phyloP scores from a whole-genome alignment of 1,140 invertebrate species.

The Nymphalis io region DNA sequence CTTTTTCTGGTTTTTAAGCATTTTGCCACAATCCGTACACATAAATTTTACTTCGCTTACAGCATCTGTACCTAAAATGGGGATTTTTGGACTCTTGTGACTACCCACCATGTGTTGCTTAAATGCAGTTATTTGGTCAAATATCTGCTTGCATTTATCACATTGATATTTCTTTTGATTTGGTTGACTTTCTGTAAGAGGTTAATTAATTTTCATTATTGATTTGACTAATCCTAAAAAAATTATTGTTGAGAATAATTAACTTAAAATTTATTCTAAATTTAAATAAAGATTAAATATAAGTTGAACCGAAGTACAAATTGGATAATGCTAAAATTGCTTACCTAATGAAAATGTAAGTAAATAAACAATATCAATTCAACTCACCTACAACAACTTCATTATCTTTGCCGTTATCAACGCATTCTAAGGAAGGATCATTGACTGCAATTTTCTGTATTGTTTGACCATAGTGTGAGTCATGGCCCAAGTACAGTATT shows the following conservation, averaged over 20 bases:
- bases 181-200: constrained; percentile 34
- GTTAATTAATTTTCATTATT: not conserved
- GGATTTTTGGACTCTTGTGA: constrained; percentile 44
- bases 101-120: constrained; percentile 59
- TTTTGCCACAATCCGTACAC: constrained; percentile 67
- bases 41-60: constrained; percentile 50
- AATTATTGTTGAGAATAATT: no score
- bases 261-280: no score
- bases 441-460: constrained; percentile 69
- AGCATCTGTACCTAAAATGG: not conserved
- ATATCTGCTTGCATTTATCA: constrained; percentile 71
- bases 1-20: constrained; percentile 64
- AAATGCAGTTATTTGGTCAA: constrained; percentile 61
- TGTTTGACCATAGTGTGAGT: constrained; percentile 60
- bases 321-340: not conserved
- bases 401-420: constrained; percentile 38
- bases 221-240: no score
- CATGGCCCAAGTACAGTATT: constrained; percentile 62
- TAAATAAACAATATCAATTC: not conserved
- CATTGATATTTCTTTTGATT: constrained; percentile 68
- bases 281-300: no score
- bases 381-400: constrained; percentile 58
- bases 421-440: constrained; percentile 58
- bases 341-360: not conserved
- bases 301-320: not conserved